Evolutionary conservation across 2,797 vertebrate genomes (phyloP).

Genomic region (Sciurus carolinensis): DNA sequence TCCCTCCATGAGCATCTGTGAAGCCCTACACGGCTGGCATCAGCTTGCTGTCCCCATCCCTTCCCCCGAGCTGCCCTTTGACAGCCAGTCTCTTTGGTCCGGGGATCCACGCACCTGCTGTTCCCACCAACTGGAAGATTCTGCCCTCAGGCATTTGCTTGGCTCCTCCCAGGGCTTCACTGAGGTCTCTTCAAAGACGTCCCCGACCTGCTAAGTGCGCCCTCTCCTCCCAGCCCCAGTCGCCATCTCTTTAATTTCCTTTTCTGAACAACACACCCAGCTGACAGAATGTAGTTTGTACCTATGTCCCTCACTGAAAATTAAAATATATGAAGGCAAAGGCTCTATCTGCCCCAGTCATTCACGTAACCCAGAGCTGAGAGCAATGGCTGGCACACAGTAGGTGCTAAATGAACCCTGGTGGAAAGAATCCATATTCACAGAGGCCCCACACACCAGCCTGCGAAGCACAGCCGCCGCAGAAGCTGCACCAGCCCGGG

Average conservation of each 20-base stretch:
- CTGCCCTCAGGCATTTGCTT: background rate
- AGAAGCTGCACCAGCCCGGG: background rate
- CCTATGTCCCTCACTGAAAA: background rate
- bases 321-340: background rate
- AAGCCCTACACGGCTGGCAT: background rate
- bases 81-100: background rate
- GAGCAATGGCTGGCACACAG: background rate
- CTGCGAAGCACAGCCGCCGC: background rate
- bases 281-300: background rate
- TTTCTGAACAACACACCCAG: no score
- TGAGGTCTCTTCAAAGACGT: background rate
- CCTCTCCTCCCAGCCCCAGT: no score
- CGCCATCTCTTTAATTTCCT: background rate
- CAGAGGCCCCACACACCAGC: background rate
- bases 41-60: fast-evolving
- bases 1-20: background rate
- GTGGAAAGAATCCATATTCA: background rate
- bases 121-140: background rate
- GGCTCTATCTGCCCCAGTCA: background rate
- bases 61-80: background rate
- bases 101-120: fast-evolving
- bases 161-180: background rate
- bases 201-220: background rate
- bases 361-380: background rate
- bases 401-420: background rate